These are phyloP conservation scores for Anastrepha ludens DNA, from an alignment of 1,140 invertebrate species.

Conservation along the genomic window DNA sequence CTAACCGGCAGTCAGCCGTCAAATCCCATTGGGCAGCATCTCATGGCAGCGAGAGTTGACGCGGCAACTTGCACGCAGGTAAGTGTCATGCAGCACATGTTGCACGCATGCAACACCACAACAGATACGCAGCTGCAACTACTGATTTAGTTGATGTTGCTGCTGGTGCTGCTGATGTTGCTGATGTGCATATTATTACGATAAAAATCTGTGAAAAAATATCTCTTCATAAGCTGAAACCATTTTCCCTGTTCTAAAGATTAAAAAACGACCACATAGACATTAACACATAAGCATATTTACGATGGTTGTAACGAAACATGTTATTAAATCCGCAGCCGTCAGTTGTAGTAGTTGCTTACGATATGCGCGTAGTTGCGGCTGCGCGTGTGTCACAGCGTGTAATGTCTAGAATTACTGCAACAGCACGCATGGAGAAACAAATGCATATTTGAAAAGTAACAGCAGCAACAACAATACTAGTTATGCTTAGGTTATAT, in stretches of 20 bases:
- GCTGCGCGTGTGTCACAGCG: conserved; percentile 49
- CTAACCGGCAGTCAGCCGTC: conserved; percentile 33
- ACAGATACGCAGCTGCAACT: conserved; percentile 7
- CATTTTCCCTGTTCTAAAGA: conserved; percentile 23
- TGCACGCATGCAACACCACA: conserved; percentile 21
- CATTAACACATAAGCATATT: neutral
- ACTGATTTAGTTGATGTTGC: conserved; percentile 15
- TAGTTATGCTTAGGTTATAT: neutral
- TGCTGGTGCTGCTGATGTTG: neutral
- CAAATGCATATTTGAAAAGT: conserved; percentile 20
- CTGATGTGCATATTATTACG: conserved; percentile 49
- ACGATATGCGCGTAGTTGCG: neutral
- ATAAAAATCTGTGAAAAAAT: conserved; percentile 42
- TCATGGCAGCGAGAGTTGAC: neutral
- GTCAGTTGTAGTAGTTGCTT: neutral
- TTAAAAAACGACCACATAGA: neutral
- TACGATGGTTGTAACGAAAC: neutral
- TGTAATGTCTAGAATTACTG: conserved; percentile 54
- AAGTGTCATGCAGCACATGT: conserved; percentile 46
- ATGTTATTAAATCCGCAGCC: conserved; percentile 35
- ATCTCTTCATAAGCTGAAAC: conserved; percentile 41
- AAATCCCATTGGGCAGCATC: conserved; percentile 42
- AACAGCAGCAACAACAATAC: conserved; percentile 1
- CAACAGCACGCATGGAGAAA: neutral
- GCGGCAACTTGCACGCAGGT: neutral